A percentile compares a stretch with the other conserved stretches of the same genome.
Conservation (phyloP, 2,113 vertebrate species). For the Dendrocopos noguchii region DNA sequence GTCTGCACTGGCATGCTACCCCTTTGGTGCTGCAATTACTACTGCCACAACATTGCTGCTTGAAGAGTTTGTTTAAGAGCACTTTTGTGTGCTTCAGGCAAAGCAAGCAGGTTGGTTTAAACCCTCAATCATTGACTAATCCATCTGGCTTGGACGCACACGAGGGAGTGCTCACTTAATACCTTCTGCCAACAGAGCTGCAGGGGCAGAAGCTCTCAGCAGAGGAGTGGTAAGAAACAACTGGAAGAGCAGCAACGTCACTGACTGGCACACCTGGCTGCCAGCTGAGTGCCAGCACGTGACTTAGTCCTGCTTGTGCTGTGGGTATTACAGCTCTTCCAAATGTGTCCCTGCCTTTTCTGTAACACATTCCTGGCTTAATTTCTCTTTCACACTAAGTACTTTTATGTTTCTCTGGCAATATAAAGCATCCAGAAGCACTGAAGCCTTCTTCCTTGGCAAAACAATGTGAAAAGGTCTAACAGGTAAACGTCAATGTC, state of each 20-base stretch:
- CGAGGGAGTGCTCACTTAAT: not conserved
- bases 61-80: not conserved
- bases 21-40: not conserved
- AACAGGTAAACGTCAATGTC: not conserved
- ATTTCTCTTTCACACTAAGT: not conserved
- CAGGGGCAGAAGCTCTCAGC: not conserved
- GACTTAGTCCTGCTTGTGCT: not conserved
- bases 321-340: not conserved
- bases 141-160: slow-evolving; percentile 30
- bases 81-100: slow-evolving; percentile 30
- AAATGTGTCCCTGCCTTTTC: not conserved
- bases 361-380: not conserved
- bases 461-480: not conserved
- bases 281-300: not conserved
- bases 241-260: not conserved
- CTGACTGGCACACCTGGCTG: slow-evolving; percentile 31
- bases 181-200: slow-evolving; percentile 49
- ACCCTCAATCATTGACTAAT: slow-evolving; percentile 26
- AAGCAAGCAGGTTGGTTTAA: slow-evolving; percentile 29
- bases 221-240: slow-evolving; percentile 5
- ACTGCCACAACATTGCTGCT: not conserved
- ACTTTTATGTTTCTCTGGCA: not conserved
- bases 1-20: not conserved
- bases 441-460: no score
- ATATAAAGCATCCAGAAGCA: not conserved